phyloP scores from a whole-genome alignment of 2,797 vertebrate species.

The Corythornis leucogaster region DNA sequence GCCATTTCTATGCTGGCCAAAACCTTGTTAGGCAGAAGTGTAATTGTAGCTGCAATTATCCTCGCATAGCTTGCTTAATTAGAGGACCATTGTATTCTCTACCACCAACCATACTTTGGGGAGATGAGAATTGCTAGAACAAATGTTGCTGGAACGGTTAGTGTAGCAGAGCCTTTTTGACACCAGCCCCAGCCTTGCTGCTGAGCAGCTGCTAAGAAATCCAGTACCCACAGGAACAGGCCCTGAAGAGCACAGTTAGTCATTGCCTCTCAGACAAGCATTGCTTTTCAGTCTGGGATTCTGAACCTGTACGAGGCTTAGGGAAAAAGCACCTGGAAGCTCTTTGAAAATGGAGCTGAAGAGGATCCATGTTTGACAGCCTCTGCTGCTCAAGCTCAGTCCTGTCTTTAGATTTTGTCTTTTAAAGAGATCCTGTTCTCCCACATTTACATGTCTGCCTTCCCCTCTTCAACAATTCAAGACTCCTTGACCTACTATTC shows the following conservation, averaged over 20 bases:
- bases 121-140: conserved; percentile 34
- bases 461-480: background rate
- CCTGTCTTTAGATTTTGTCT: background rate
- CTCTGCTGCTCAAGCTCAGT: background rate
- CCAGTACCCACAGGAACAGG: background rate
- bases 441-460: conserved; percentile 24
- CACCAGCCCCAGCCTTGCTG: background rate
- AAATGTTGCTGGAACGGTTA: conserved; percentile 40
- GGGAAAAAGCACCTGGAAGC: background rate
- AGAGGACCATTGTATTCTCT: conserved; percentile 31
- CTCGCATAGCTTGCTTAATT: conserved; percentile 40
- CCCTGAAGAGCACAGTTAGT: background rate
- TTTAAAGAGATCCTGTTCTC: background rate
- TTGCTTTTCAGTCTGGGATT: background rate
- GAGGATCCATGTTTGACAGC: background rate
- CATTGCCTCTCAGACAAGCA: background rate
- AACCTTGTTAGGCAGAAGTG: conserved; percentile 27
- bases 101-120: conserved; percentile 35
- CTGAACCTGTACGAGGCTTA: background rate
- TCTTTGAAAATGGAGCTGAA: background rate
- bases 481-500: conserved; percentile 78
- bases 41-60: conserved; percentile 51
- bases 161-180: background rate
- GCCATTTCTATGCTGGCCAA: conserved; percentile 15
- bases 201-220: background rate